Base-by-base conservation (phyloP, 1,140 invertebrate genomes). In the Magallana gigas region DNA sequence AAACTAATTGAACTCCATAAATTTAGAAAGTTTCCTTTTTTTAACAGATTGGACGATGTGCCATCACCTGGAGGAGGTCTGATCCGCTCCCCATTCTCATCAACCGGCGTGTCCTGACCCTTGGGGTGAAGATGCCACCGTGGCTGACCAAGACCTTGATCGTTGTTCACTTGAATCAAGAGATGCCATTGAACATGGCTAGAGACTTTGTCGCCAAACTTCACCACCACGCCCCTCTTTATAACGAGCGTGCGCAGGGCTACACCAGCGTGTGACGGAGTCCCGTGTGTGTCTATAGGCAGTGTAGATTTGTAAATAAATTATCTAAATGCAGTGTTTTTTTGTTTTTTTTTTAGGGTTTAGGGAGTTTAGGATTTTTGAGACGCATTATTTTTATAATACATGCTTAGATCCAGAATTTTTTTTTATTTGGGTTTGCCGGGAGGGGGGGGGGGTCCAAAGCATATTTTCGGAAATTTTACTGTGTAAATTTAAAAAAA, bases 151-250 rank as follows among this genome's bases (percentile, higher is more conserved):
- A 89, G 82, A 89, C 89, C 48, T 85, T 88, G 29, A 71, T 93
- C 12, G 88, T 90, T 14, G 87, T 93, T n/a, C 91, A 93, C 76
- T 86, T 93, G 14, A 90, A 93, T 81, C 92, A 91, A 14, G 90
- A 92, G 12, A 90, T 93, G 90, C 90, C 93, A 9, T 87, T 93
- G 0, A 91, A 91, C 1, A 86, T 88, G 7, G 92, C 92, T 29
- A 83, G 91, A 68, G 93, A 93, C 88, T 92, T 93, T 85, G 90
- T 93, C 1, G 88, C 91, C 9, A 89, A 91, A 85, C 80, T 93
- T 9, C 93, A 93, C 57, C 84, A 91, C 7, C 90, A 92, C 64
- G 91, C 92, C 8, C 91, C 92, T 23, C 85, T 90, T 18, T 59
- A 60, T 60, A 64, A 76, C 36, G 68, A 76, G 23, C 68, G 68